phyloP scores from a whole-genome alignment of 2,797 vertebrate genomes.

The Melanotaenia maccullochi region DNA sequence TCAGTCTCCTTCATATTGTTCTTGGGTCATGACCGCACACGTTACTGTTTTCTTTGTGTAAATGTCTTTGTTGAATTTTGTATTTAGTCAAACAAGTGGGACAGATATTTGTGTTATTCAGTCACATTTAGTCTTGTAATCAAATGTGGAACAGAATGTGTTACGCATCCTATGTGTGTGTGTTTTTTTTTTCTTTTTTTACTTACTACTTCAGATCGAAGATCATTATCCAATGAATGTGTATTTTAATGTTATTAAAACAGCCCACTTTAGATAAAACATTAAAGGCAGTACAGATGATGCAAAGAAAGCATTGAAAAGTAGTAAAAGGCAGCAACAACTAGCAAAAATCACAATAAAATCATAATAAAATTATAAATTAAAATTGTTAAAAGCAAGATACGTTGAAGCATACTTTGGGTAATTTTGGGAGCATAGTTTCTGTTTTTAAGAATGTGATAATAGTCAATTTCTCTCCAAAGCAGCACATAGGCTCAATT shows the following conservation, averaged over 20 bases:
- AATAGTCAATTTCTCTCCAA: too few relatives aligned
- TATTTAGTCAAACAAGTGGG: slow-evolving; percentile 4
- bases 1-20: slow-evolving; percentile 14
- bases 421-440: too few relatives aligned
- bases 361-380: too few relatives aligned
- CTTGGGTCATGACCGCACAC: neutral
- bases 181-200: neutral
- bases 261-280: too few relatives aligned
- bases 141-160: slow-evolving; percentile 28
- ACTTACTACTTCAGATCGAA: slow-evolving; percentile 11
- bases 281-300: too few relatives aligned
- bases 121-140: neutral
- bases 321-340: too few relatives aligned
- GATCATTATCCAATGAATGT: neutral
- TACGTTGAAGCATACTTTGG: too few relatives aligned
- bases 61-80: neutral
- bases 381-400: too few relatives aligned
- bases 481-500: too few relatives aligned
- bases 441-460: too few relatives aligned
- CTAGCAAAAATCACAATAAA: too few relatives aligned
- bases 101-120: neutral
- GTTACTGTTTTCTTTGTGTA: neutral
- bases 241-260: neutral
- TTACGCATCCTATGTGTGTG: neutral
- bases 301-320: too few relatives aligned